Evolutionary conservation across 2,888 invertebrate species (phyloP).

Genomic region (Acrobasis suavella): DNA sequence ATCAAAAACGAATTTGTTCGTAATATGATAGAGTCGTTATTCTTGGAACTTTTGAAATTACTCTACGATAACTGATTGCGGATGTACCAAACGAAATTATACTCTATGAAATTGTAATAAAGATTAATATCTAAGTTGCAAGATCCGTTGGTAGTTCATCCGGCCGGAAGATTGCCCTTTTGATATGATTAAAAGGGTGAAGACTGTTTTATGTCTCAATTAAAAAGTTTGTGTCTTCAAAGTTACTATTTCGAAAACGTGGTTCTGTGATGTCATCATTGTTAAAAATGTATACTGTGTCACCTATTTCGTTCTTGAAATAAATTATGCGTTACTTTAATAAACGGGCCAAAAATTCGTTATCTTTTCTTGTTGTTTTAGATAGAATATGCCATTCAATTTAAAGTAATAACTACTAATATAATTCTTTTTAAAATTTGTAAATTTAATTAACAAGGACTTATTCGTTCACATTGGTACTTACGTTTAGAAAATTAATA

Average conservation of each 20-base stretch:
- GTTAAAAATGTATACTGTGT: slow-evolving; percentile 9
- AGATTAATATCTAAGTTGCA: slow-evolving; percentile 40
- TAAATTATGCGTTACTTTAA: not conserved
- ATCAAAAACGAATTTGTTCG: slow-evolving; percentile 71
- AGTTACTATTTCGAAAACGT: slow-evolving; percentile 50
- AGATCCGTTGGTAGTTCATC: slow-evolving; percentile 59
- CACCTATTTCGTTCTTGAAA: not conserved
- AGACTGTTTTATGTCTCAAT: slow-evolving; percentile 79
- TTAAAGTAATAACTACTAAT: no score
- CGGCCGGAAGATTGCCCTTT: slow-evolving; percentile 80
- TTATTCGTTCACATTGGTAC: no score
- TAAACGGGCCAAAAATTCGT: not conserved
- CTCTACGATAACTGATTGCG: slow-evolving; percentile 47
- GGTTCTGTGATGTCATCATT: slow-evolving; percentile 11
- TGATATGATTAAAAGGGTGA: slow-evolving; percentile 81
- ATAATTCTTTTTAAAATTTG: no score
- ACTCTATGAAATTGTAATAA: slow-evolving; percentile 42
- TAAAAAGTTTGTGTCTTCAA: slow-evolving; percentile 67
- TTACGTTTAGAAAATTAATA: no score
- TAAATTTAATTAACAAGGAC: no score
- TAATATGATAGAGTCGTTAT: slow-evolving; percentile 74
- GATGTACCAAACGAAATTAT: slow-evolving; percentile 39
- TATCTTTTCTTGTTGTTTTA: not conserved
- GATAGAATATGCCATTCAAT: no score
- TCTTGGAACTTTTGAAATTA: slow-evolving; percentile 68